Evolutionary conservation across 2,113 vertebrate genomes (phyloP), one percentile per base, ranked within the genome.

Genomic region (Corydoras sp.): DNA sequence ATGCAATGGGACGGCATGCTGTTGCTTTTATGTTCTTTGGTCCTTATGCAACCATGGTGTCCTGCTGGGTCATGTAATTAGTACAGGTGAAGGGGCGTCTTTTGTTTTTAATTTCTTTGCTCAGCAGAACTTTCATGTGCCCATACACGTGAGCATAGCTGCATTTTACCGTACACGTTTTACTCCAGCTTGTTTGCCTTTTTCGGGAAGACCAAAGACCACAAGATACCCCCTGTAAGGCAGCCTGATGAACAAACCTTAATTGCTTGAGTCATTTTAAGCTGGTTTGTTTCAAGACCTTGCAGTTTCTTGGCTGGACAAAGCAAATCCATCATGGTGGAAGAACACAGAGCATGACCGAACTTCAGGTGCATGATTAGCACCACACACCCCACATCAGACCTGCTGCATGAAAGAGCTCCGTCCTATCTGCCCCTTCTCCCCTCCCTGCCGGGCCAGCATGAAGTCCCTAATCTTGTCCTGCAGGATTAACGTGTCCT

Each of bases 151-250:
- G 78, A 80, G 69, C 61, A 14, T 43, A 43, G 35, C 35, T 8
- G 35, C 35, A 43, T 43, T 43, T 43, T 8, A 43, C 35, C 35
- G 7, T 43, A 73, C 65, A 60, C 62, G 31, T 31, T 14, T 50
- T 67, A 12, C 62, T 35, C 63, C 71, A 24, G 64, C 77, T 86
- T 88, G 86, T 86, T 87, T 88, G 85, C 82, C 82, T n/a, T 81
- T 3, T 69, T 60, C 31, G 79, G 80, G 74, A 79, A 76, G n/a
- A 59, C 43, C n/a, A 13, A 29, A 62, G 72, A 64, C 62, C 48
- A 10, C 0, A 24, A 62, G 78, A 71, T 69, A 73, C 15, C 71
- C 65, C 71, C 82, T 77, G 85, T 87, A 83, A 86, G 81, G 76
- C 84, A 77, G 69, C 77, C 85, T 87, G 86, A 79, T 88, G 80